phyloP scores from a whole-genome alignment of 2,888 invertebrate genomes.

The Smittia sp. region DNA sequence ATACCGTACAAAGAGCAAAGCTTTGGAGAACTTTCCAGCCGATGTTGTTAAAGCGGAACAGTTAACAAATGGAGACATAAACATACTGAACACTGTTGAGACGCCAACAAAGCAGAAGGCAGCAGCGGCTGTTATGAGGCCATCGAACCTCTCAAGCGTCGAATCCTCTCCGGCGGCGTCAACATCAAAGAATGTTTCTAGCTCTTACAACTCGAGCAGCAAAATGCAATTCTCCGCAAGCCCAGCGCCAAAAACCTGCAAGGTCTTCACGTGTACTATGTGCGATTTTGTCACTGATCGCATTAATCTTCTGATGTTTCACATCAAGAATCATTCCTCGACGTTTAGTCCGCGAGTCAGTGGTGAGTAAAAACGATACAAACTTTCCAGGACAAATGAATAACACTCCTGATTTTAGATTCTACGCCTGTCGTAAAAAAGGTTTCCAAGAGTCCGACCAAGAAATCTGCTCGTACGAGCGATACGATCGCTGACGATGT shows the following conservation, averaged over 20 bases:
- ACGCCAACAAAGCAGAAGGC: slow-evolving; percentile 55
- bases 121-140: slow-evolving; percentile 43
- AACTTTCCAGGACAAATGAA: too few relatives aligned
- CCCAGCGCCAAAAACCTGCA: background rate
- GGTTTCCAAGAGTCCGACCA: background rate
- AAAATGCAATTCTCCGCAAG: slow-evolving; percentile 28
- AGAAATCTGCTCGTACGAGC: background rate
- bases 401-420: background rate
- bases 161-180: slow-evolving; percentile 52
- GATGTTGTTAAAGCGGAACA: slow-evolving; percentile 74
- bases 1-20: slow-evolving; percentile 62
- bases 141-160: background rate
- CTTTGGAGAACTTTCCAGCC: slow-evolving; percentile 76
- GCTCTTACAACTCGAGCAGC: slow-evolving; percentile 16
- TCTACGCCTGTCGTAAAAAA: background rate
- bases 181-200: slow-evolving; percentile 53
- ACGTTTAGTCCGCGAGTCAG: slow-evolving; percentile 10
- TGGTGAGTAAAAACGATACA: slow-evolving; percentile 29
- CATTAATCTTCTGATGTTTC: slow-evolving; percentile 70
- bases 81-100: slow-evolving; percentile 64
- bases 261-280: slow-evolving; percentile 56
- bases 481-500: slow-evolving; percentile 35
- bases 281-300: slow-evolving; percentile 66
- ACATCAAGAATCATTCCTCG: slow-evolving; percentile 65
- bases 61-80: slow-evolving; percentile 66